A percentile compares a stretch with the other conserved stretches of the same genome.
Conservation (phyloP, 2,113 vertebrate species). For the Xiphias gladius region DNA sequence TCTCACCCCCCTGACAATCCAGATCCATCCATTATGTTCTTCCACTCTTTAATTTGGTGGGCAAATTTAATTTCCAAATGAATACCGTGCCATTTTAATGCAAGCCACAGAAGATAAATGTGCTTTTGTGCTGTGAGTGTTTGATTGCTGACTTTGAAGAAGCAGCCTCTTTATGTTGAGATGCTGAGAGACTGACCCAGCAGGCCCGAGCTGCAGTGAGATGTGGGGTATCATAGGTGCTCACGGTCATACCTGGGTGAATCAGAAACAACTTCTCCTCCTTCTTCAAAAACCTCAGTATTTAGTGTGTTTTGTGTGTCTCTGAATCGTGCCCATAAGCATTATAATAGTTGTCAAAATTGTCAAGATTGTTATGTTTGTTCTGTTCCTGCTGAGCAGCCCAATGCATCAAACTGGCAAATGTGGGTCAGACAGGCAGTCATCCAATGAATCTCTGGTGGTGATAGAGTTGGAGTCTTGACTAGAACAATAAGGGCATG, state of each 20-base stretch:
- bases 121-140: constrained; percentile 73
- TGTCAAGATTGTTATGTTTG: constrained; percentile 11
- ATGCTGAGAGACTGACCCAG: constrained; percentile 56
- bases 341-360: neutral
- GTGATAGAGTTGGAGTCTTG: constrained; percentile 1
- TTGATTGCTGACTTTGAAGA: constrained; percentile 78
- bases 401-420: constrained; percentile 12
- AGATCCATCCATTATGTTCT: constrained; percentile 75
- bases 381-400: neutral
- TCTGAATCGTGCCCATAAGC: neutral
- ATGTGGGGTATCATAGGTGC: constrained; percentile 37
- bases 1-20: constrained; percentile 55
- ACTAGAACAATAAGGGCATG: constrained; percentile 2
- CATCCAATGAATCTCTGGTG: neutral
- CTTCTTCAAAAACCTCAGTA: constrained; percentile 5
- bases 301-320: constrained; percentile 3
- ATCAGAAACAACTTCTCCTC: neutral
- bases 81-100: constrained; percentile 75
- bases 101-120: constrained; percentile 75
- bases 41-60: constrained; percentile 79
- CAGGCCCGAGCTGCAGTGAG: constrained; percentile 26
- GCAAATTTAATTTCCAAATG: constrained; percentile 83
- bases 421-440: constrained; percentile 16
- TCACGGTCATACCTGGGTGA: constrained; percentile 9
- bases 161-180: constrained; percentile 61